phyloP scores from a whole-genome alignment of 2,888 invertebrate species.

The Pantelozetes paolii region DNA sequence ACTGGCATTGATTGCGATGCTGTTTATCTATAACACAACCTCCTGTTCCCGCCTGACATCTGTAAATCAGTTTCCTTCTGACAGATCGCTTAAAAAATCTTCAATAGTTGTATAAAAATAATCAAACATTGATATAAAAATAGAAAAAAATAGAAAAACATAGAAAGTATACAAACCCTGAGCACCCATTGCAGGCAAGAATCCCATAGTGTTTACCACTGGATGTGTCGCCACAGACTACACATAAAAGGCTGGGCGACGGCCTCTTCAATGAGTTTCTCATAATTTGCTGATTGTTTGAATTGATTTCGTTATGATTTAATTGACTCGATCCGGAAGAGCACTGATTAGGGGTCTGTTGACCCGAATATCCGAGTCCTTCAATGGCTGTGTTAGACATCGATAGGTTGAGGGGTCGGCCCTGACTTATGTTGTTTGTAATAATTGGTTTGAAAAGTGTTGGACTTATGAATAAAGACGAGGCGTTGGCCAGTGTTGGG shows the following conservation, averaged over 20 bases:
- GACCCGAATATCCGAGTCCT: not conserved
- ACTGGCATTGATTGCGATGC: constrained; percentile 97
- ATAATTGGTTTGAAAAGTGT: constrained; percentile 39
- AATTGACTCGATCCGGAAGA: constrained; percentile 6
- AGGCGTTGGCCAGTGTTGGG: constrained; percentile 6
- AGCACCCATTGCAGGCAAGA: constrained; percentile 97
- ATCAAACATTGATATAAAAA: too few relatives aligned
- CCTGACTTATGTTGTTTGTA: not conserved
- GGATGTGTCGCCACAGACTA: constrained; percentile 94
- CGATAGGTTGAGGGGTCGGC: constrained; percentile 35
- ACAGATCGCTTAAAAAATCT: constrained; percentile 93
- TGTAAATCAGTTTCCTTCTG: constrained; percentile 91
- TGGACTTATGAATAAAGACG: constrained; percentile 36
- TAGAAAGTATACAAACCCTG: constrained; percentile 59
- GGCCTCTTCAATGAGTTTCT: constrained; percentile 43
- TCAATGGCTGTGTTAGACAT: constrained; percentile 30
- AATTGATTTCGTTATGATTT: not conserved
- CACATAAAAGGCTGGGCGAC: constrained; percentile 67
- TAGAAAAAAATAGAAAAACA: too few relatives aligned
- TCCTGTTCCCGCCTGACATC: constrained; percentile 98
- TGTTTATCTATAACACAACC: constrained; percentile 97
- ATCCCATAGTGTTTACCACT: constrained; percentile 98
- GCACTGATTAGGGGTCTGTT: constrained; percentile 9
- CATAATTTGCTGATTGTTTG: constrained; percentile 22
- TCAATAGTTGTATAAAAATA: too few relatives aligned